Evolutionary conservation across 64 coral and sea anemone genomes (phyloP).

Genomic region (Stylophora pistillata): DNA sequence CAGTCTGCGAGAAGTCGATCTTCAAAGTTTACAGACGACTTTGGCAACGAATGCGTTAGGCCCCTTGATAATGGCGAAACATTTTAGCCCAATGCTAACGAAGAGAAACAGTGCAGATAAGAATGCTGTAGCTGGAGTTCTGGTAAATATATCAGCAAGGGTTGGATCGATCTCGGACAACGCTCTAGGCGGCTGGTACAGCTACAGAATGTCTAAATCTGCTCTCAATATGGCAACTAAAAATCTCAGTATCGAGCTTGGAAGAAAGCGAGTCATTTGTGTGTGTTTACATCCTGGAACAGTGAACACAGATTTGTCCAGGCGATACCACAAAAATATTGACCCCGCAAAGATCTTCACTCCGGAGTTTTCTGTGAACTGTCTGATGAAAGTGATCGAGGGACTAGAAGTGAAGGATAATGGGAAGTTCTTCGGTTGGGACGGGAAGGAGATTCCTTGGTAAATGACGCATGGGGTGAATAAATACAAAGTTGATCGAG

Average conservation of each 20-base stretch:
- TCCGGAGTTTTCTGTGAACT: slow-evolving; percentile 52
- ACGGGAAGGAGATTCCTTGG: slow-evolving; percentile 60
- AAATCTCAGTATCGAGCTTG: slow-evolving; percentile 60
- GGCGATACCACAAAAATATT: slow-evolving; percentile 54
- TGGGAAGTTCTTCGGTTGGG: slow-evolving; percentile 76
- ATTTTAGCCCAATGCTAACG: slow-evolving; percentile 39
- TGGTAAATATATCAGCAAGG: slow-evolving; percentile 67
- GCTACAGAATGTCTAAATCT: slow-evolving; percentile 61
- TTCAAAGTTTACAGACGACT: not conserved
- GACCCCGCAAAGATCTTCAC: slow-evolving; percentile 58
- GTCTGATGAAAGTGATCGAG: slow-evolving; percentile 50
- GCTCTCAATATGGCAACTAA: slow-evolving; percentile 70
- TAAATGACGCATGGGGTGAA: not conserved
- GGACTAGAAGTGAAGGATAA: slow-evolving; percentile 52
- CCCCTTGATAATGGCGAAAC: slow-evolving; percentile 60
- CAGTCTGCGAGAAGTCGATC: slow-evolving; percentile 45
- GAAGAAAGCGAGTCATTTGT: slow-evolving; percentile 50
- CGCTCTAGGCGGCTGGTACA: slow-evolving; percentile 71
- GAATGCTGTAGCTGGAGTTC: not conserved
- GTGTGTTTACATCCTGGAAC: slow-evolving; percentile 66
- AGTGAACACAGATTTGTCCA: slow-evolving; percentile 53
- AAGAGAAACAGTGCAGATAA: slow-evolving; percentile 14
- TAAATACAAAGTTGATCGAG: no score
- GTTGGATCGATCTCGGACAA: slow-evolving; percentile 66
- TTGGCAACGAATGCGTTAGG: slow-evolving; percentile 49